Evolutionary conservation across 2,888 invertebrate genomes (phyloP), one percentile per base, ranked within the genome.

Genomic region (Serripes groenlandicus): DNA sequence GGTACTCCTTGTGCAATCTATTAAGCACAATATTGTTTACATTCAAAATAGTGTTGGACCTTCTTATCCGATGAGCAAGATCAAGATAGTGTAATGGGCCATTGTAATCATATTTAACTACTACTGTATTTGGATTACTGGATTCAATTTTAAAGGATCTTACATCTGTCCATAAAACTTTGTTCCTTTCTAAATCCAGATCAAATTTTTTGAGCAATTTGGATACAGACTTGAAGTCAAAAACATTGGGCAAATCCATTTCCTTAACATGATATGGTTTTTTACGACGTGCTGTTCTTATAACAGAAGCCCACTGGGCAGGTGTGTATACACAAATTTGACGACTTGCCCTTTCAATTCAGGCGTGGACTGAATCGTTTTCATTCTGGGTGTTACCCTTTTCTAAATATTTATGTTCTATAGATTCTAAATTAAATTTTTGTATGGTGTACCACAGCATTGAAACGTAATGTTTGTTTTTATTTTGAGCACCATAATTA

Each of bases 371-470:
- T 4, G 66, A 34, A n/a, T 66, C 35, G 23, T 66, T 66, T 37
- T 66, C 66, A 66, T 66, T 66, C 23, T 66, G 66, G 34, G 66
- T 66, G 35, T 79, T 74, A 18, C 79, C 74, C 56, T 74, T 74
- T 52, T 79, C 79, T 1, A 79, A 30, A 23, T 79, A 79, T 62
- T 74, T 79, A n/a, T 79, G 79, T 11, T 35, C n/a, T 15, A 82
- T 56, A 15, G 26, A 74, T 37, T 62, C 37, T n/a, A 78, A 35
- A 26, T 66, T 56, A 34, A 78, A 62, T 64, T 75, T 78, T 60
- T 83, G 75, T 3, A 78, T 21, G 23, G 58, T 42, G 72, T 56
- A 83, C 75, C 82, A 78, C 1, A 75, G 28, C 82, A 83, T 78
- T 26, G 78, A 42, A 3, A 71, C 72, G 69, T 75, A 75, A 18